Evolutionary conservation across 2,113 vertebrate genomes (phyloP), one percentile per base, ranked within the genome.

Genomic region (Chlorodrepanis virens): DNA sequence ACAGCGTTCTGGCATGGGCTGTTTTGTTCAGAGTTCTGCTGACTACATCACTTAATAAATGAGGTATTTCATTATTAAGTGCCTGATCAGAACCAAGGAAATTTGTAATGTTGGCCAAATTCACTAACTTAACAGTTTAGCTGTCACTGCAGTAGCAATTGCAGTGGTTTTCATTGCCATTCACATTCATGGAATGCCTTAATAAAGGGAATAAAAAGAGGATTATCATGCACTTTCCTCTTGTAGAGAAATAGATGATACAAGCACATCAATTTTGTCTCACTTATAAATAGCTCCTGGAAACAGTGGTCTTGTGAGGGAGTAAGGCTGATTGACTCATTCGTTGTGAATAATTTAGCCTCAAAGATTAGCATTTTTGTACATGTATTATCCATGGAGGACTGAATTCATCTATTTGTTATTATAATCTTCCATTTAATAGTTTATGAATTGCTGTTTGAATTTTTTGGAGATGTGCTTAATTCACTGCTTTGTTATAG

Each of bases 81-180:
- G 76, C 63, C 60, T 83, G 75, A 94, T 96, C 83, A 79, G 78
- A 96, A 74, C 70, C 85, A 89, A 50, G 61, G 83, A 94, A 91
- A 96, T 91, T 93, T 97, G 85, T 97, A 92, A 78, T 18, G 72
- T 84, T 96, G 94, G 90, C 89, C 92, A 95, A 97, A 98, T 97
- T 37, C 68, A 80, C 28, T 76, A 88, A 90, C 94, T 96, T 27
- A 53, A 45, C 14, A 39, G 92, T 97, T 97, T 95, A 96, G 93
- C 87, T 97, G 69, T 95, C 82, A 87, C 90, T 96, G 77, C 71
- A 76, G 52, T 92, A 85, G 86, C 54, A 77, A 21, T 91, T 94
- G 78, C 92, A 94, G 69, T 77, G 53, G 57, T 88, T 40, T 9
- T 95, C 88, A 86, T 94, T 96, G 67, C 31, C 28, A n/a, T 67